phyloP scores from a whole-genome alignment of 1,140 invertebrate species.

The Penaeus vannamei region DNA sequence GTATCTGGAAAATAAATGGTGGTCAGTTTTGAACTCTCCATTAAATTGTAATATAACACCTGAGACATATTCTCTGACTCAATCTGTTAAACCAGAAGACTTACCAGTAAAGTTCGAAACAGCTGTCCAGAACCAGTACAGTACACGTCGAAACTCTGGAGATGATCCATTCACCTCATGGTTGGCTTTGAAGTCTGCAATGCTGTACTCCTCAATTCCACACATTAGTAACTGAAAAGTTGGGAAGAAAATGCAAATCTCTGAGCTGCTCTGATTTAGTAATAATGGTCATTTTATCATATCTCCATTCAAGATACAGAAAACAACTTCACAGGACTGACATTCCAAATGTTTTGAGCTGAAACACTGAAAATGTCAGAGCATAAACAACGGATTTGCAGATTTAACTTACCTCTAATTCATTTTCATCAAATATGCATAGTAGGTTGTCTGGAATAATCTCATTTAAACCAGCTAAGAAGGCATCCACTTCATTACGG shows the following conservation, averaged over 20 bases:
- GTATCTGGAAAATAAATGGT: no score
- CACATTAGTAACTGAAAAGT: constrained; percentile 85
- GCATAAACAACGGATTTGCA: no score
- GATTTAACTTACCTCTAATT: constrained; percentile 82
- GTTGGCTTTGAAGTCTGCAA: constrained; percentile 89
- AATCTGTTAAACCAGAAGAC: neutral
- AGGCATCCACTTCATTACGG: constrained; percentile 88
- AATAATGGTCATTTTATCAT: no score
- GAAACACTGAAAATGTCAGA: no score
- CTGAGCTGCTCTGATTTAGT: neutral
- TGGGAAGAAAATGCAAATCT: constrained; percentile 68
- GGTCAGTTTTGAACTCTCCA: no score
- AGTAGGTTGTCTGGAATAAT: constrained; percentile 89
- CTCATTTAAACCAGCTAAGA: constrained; percentile 90
- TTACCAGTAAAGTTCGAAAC: constrained; percentile 85
- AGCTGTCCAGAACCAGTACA: constrained; percentile 96
- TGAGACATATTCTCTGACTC: no score
- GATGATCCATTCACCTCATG: constrained; percentile 88
- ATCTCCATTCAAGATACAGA: no score
- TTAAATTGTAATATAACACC: no score
- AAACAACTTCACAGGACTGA: no score
- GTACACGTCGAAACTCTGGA: constrained; percentile 85
- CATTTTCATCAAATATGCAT: constrained; percentile 96
- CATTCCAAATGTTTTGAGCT: no score
- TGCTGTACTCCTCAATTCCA: constrained; percentile 93